Evolutionary conservation across 2,797 vertebrate species (phyloP).

Genomic region (Oreortyx pictus): DNA sequence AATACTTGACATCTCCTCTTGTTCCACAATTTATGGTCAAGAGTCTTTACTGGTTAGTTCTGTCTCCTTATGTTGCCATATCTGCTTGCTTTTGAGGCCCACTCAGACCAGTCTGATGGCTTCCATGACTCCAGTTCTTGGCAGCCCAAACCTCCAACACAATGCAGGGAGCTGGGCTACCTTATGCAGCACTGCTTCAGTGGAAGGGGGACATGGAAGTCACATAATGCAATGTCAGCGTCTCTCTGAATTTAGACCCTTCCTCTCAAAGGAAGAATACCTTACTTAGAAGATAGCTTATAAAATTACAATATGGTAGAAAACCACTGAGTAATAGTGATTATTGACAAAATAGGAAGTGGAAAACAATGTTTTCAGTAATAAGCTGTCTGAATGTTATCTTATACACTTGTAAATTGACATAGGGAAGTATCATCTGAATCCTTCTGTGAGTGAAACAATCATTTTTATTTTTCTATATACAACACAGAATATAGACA

Average conservation of each 20-base stretch:
- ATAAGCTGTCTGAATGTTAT: background rate
- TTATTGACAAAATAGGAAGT: background rate
- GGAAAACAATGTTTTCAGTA: background rate
- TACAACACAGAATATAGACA: background rate
- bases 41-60: background rate
- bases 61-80: background rate
- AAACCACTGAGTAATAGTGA: background rate
- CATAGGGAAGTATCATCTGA: background rate
- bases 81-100: background rate
- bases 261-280: background rate
- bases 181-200: background rate
- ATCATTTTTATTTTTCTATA: background rate
- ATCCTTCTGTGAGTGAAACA: background rate
- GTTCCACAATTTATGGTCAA: background rate
- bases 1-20: background rate
- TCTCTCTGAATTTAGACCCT: background rate
- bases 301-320: background rate
- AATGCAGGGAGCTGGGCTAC: background rate
- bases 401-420: rapidly evolving
- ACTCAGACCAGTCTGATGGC: background rate
- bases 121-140: background rate
- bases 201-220: background rate
- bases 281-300: background rate
- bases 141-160: background rate
- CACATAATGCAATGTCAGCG: background rate